Percentiles rank a stretch among this genome's conserved stretches.
phyloP scores from a whole-genome alignment of 2,888 invertebrate genomes.

The Tetragnatha montana region DNA sequence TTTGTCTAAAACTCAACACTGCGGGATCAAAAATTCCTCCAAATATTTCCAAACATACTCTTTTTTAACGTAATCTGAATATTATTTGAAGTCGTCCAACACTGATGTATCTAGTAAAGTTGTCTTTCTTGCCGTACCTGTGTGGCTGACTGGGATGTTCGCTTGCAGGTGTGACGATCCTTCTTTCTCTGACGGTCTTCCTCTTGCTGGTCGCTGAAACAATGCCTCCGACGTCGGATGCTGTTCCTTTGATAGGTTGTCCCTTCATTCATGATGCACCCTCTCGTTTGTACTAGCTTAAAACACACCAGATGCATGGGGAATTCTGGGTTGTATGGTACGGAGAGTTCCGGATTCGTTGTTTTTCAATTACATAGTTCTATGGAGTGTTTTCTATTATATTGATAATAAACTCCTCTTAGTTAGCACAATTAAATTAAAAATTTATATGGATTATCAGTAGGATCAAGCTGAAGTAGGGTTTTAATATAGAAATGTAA shows the following conservation, averaged over 20 bases:
- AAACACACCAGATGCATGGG: neutral
- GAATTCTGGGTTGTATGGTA: neutral
- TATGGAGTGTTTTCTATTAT: no score
- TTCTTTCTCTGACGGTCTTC: conserved; percentile 89
- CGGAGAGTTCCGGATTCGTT: neutral
- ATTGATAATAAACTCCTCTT: no score
- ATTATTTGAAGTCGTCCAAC: no score
- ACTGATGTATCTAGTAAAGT: neutral
- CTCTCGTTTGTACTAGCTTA: neutral
- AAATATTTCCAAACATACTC: no score
- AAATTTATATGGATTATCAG: no score
- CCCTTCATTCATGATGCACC: neutral
- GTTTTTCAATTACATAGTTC: no score
- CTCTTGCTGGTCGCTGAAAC: conserved; percentile 72
- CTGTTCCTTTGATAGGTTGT: conserved; percentile 97
- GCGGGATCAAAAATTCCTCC: no score
- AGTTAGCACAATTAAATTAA: no score
- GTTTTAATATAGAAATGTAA: no score
- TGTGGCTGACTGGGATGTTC: neutral
- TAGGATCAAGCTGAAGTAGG: no score
- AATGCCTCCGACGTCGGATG: conserved; percentile 91
- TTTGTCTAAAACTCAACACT: no score
- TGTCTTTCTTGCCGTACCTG: neutral
- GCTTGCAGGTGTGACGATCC: conserved; percentile 93
- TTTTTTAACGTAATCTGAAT: no score